Conservation (phyloP, 2,888 invertebrate genomes). For the Unio pictorum region DNA sequence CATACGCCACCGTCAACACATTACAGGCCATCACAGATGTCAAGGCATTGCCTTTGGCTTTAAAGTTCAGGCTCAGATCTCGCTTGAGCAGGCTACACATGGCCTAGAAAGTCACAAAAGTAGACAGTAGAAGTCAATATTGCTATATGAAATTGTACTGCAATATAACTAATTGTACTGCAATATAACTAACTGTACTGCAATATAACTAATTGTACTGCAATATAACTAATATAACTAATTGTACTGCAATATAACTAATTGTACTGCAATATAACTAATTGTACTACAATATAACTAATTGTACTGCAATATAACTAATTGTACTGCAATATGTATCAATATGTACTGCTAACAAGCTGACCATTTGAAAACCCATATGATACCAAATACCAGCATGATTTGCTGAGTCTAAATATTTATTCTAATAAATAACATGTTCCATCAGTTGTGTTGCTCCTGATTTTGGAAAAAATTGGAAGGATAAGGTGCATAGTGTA, state of each 20-base stretch:
- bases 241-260: neutral
- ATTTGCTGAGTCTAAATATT: too few species aligned
- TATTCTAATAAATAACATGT: too few species aligned
- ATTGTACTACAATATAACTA: too few species aligned
- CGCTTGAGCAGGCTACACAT: conserved; percentile 86
- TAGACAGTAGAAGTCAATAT: neutral
- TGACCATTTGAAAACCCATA: too few species aligned
- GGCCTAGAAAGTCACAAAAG: conserved; percentile 73
- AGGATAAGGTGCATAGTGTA: too few species aligned
- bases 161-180: neutral
- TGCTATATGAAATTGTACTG: neutral
- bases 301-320: neutral
- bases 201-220: too few species aligned
- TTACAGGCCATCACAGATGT: conserved; percentile 89
- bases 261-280: neutral
- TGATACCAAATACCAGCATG: too few species aligned
- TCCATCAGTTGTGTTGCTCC: too few species aligned
- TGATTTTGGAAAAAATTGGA: too few species aligned
- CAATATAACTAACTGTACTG: too few species aligned
- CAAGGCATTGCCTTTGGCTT: conserved; percentile 85
- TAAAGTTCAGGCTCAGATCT: conserved; percentile 78
- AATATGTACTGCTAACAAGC: too few species aligned
- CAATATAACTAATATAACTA: too few species aligned
- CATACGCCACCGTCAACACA: conserved; percentile 83
- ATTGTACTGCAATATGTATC: neutral